These are phyloP conservation scores for Ciconia nigra DNA, from an alignment of 2,797 vertebrate species.

Conservation along the genomic window DNA sequence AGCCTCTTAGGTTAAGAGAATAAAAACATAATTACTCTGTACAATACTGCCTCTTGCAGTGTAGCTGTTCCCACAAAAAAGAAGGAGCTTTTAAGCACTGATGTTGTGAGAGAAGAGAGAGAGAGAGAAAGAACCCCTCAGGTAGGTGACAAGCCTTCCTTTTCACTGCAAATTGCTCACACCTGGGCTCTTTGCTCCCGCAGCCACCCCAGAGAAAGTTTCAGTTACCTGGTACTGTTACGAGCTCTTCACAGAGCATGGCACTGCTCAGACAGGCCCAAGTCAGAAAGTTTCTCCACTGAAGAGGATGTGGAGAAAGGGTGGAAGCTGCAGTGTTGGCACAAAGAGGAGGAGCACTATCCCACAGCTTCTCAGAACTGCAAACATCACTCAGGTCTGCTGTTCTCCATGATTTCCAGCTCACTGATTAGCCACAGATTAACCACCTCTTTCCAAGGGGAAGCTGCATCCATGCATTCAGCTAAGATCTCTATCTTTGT, in stretches of 20 bases:
- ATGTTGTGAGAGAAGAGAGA: background rate
- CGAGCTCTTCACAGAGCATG: background rate
- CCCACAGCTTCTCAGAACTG: background rate
- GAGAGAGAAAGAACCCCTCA: background rate
- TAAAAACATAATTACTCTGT: background rate
- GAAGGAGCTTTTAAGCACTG: background rate
- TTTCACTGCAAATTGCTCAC: background rate
- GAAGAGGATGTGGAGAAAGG: background rate
- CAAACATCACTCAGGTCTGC: background rate
- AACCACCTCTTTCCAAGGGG: background rate
- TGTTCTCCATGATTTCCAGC: background rate
- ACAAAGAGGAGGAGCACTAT: background rate
- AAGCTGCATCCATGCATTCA: background rate
- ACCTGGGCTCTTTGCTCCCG: background rate
- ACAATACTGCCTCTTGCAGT: background rate
- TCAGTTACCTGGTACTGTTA: background rate
- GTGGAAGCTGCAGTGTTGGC: background rate
- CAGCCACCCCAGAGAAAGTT: background rate
- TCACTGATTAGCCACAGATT: background rate
- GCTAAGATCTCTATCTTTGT: background rate
- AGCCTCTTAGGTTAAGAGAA: slow-evolving; percentile 27
- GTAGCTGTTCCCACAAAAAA: background rate
- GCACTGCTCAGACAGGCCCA: background rate
- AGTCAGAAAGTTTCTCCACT: background rate
- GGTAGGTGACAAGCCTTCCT: background rate